Base-by-base conservation (phyloP, 1,140 invertebrate genomes). In the Streblospio benedicti region DNA sequence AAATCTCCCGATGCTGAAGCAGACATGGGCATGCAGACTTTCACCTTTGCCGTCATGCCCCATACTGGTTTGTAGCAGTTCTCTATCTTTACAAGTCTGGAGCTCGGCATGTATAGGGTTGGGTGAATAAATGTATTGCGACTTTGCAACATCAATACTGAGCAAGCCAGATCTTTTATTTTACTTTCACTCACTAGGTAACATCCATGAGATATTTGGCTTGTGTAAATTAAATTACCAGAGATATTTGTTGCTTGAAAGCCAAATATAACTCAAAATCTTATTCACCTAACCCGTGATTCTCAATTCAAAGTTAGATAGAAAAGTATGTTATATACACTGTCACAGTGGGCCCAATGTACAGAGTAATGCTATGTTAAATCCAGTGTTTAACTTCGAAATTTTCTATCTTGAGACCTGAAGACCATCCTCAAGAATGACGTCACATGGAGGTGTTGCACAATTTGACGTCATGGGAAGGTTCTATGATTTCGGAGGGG, bases 1-100 rank as follows among this genome's bases (percentile, higher is more conserved):
- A 82, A 83, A 67, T 69, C 73, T 32, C 81, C 81, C 14, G 81
- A 83, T 68, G 67, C 65, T 0, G 69, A 71, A 5, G 79, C 80
- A 49, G 81, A 83, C 65, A 82, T 82, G 74, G 76, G 79, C 23
- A 67, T 65, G 4, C 81, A 82, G 64, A 64, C 61, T 4, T 80
- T 82, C 63, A 73, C 73, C 20, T 83, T 82, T 67, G 81, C 80
- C 31, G 45, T 82, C 2, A 78, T 81, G 75, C 80, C 81, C 2
- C 80, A 82, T 69, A 63, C 60, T 69, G 79, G 81, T 81, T 62
- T 65, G 61, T 65, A 25, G 30, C 3, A 41, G 5, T 1, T 16
- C 4, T 23, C 16, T 30, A 18, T 20, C 25, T 16, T 49, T 28
- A 20, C 30, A 23, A 32, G 35, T 4, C n/a, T 4, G 23, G 33